Evolutionary conservation across 2,797 vertebrate species (phyloP), one percentile per base, ranked within the genome.

Genomic region (Tenualosa ilisha): DNA sequence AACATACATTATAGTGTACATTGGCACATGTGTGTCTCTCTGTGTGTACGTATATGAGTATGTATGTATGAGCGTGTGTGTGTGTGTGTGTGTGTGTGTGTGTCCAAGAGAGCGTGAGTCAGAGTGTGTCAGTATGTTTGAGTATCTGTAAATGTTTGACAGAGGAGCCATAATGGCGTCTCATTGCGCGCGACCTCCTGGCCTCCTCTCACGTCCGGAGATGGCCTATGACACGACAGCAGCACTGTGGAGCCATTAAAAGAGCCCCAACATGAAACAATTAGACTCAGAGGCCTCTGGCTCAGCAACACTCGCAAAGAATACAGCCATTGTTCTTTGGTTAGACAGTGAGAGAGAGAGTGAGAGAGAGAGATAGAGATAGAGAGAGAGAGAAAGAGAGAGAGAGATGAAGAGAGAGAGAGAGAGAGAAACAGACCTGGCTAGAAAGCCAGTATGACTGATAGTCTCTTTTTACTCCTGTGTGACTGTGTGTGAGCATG

Each of bases 91-190:
- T 63, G 59, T 63, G 59, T 63, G 59, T 63, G 59, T 63, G 59
- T 63, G 6, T 63, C 15, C 2, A 20, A 37, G 40, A 20, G 72
- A 17, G 65, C 20, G 68, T 75, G 31, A 43, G 72, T 43, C 20
- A 46, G 40, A n/a, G 37, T 20, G 37, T 5, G 37, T 17, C 5
- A 43, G 72, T 22, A 46, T 43, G 40, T 46, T 79, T 79, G 40
- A 79, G 72, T 79, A 20, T 79, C 72, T 79, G 72, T 79, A 79
- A 79, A 79, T 79, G 40, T 79, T 79, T 79, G 72, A 79, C 72
- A 22, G 72, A 22, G 37, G 17, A 9, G 37, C 15, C 72, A 3
- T 46, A 43, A 79, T 22, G 37, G 72, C 72, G 40, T 46, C 72
- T 79, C 20, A 22, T 79, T 79, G 72, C 37, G 12, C 20, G 72